These are phyloP conservation scores for Teleiodes luculella DNA, from an alignment of 2,888 invertebrate species.

Conservation along the genomic window DNA sequence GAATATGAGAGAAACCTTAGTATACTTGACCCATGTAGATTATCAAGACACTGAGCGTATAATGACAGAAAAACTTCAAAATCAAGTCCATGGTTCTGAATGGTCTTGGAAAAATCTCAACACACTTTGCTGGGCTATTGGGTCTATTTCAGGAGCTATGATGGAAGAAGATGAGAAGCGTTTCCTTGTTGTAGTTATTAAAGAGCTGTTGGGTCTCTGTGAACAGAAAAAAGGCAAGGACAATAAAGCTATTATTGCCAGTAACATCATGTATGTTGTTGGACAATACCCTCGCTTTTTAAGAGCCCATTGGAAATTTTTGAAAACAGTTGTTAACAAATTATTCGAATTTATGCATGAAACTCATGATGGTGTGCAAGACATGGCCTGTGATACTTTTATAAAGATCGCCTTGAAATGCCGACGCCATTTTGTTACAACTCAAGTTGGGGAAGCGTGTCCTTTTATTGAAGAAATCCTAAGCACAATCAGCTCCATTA, in stretches of 20 bases:
- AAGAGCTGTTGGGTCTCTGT: constrained; percentile 97
- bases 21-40: constrained; percentile 99
- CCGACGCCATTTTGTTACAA: constrained; percentile 96
- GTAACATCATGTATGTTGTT: constrained; percentile 99
- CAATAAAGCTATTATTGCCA: constrained; percentile 99
- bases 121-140: constrained; percentile 99
- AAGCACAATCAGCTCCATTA: constrained; percentile 96
- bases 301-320: constrained; percentile 99
- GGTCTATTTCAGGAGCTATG: constrained; percentile 99
- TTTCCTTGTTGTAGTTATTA: constrained; percentile 99
- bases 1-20: constrained; percentile 98
- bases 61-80: constrained; percentile 98
- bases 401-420: constrained; percentile 99
- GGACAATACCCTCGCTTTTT: constrained; percentile 99
- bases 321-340: constrained; percentile 99
- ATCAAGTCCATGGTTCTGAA: constrained; percentile 98
- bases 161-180: constrained; percentile 99
- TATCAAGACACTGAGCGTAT: constrained; percentile 98
- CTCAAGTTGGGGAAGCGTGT: constrained; percentile 96
- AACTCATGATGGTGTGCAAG: constrained; percentile 99
- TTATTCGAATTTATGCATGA: constrained; percentile 99
- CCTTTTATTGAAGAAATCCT: constrained; percentile 99
- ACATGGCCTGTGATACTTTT: constrained; percentile 99
- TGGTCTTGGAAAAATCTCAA: constrained; percentile 99
- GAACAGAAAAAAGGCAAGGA: constrained; percentile 99